phyloP scores from a whole-genome alignment of 2,888 invertebrate genomes.

The Agrotis exclamationis region DNA sequence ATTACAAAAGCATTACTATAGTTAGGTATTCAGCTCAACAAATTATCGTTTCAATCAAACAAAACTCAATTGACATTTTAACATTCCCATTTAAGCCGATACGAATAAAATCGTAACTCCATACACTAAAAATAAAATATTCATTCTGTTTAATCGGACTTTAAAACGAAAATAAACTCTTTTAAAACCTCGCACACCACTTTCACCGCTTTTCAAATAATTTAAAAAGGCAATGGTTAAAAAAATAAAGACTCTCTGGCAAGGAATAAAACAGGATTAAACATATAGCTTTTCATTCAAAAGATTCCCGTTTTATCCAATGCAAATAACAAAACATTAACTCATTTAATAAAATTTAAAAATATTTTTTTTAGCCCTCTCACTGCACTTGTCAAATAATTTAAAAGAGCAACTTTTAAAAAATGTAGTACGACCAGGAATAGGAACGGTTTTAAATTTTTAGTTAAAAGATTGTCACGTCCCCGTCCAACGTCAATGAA shows the following conservation, averaged over 20 bases:
- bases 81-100: neutral
- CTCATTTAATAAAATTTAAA: no score
- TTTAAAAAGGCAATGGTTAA: no score
- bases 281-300: no score
- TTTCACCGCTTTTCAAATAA: neutral
- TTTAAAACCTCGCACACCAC: neutral
- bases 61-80: constrained; percentile 8
- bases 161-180: constrained; percentile 12
- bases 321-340: no score
- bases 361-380: no score
- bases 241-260: no score
- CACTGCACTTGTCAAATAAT: no score
- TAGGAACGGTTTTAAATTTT: constrained; percentile 9
- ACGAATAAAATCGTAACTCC: constrained; percentile 16
- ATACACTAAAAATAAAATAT: constrained; percentile 14
- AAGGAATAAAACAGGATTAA: no score
- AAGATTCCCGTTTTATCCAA: no score
- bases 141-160: constrained; percentile 1
- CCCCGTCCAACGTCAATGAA: constrained; percentile 70
- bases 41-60: constrained; percentile 22
- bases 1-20: no score
- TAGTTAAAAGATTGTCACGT: constrained; percentile 34
- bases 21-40: neutral
- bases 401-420: no score
- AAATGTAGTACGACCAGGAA: neutral